phyloP scores from a whole-genome alignment of 2,888 invertebrate genomes.

The Tetragonula carbonaria region DNA sequence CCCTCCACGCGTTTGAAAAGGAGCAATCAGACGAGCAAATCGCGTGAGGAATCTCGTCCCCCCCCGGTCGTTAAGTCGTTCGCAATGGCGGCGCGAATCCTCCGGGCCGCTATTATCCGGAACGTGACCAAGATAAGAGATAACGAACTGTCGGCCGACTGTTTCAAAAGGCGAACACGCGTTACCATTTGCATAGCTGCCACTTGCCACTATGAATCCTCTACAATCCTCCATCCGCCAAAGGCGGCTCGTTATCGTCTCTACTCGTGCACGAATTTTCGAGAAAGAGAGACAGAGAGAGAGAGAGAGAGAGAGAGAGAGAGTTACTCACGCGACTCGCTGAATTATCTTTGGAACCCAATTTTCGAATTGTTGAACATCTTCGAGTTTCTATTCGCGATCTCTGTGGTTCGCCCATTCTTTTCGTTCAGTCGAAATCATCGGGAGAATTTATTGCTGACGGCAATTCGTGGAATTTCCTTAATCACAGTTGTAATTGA shows the following conservation, averaged over 20 bases:
- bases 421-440: too few species aligned
- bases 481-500: too few species aligned
- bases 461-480: neutral
- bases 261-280: conserved; percentile 21
- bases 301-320: too few species aligned
- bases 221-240: conserved; percentile 11
- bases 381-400: neutral
- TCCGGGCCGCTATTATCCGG: conserved; percentile 26
- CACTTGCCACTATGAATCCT: conserved; percentile 33
- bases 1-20: neutral
- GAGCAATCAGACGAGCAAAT: conserved; percentile 16
- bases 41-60: conserved; percentile 19
- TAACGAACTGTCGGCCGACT: conserved; percentile 43
- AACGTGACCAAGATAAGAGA: conserved; percentile 40
- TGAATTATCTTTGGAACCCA: neutral
- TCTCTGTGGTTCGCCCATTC: too few species aligned
- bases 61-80: conserved; percentile 22
- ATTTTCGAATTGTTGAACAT: neutral
- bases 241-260: conserved; percentile 49
- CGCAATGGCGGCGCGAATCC: neutral
- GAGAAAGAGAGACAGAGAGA: too few species aligned
- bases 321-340: neutral
- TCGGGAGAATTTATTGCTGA: too few species aligned
- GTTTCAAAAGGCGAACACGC: conserved; percentile 22
- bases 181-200: conserved; percentile 1